Evolutionary conservation across 1,140 invertebrate species (phyloP).

Genomic region (Drosophila elegans): DNA sequence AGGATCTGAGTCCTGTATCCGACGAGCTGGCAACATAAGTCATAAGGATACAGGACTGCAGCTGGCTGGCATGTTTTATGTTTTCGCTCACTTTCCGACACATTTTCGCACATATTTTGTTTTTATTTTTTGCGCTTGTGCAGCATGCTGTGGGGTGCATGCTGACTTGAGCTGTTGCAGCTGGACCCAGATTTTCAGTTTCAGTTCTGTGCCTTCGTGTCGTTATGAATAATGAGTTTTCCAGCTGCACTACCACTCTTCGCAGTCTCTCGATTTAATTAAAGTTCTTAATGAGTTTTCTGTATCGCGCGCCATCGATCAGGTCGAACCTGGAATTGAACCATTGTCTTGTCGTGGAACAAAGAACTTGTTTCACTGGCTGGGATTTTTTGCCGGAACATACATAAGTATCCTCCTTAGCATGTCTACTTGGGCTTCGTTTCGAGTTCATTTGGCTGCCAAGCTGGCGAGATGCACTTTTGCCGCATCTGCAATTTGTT

Average conservation of each 20-base stretch:
- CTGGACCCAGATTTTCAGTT: slow-evolving; percentile 32
- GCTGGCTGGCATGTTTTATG: slow-evolving; percentile 59
- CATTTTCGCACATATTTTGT: slow-evolving; percentile 73
- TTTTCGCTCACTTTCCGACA: slow-evolving; percentile 74
- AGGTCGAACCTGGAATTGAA: slow-evolving; percentile 54
- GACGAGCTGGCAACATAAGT: slow-evolving; percentile 72
- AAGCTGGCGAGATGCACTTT: slow-evolving; percentile 73
- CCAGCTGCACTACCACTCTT: slow-evolving; percentile 18
- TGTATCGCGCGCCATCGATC: slow-evolving; percentile 72
- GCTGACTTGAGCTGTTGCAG: slow-evolving; percentile 34
- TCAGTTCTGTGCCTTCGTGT: slow-evolving; percentile 27
- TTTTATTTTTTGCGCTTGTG: slow-evolving; percentile 18
- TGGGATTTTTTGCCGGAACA: slow-evolving; percentile 7
- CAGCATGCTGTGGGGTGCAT: slow-evolving; percentile 12
- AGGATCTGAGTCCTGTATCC: slow-evolving; percentile 25
- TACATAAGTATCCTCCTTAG: slow-evolving; percentile 22
- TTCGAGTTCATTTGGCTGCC: slow-evolving; percentile 77
- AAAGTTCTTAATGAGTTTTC: slow-evolving; percentile 80
- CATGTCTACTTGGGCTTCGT: slow-evolving; percentile 22
- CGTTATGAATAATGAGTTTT: slow-evolving; percentile 74
- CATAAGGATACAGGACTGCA: slow-evolving; percentile 49
- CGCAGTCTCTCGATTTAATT: slow-evolving; percentile 68
- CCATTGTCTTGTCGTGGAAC: slow-evolving; percentile 52
- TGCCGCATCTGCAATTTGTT: slow-evolving; percentile 74
- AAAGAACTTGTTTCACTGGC: slow-evolving; percentile 19